Conservation (phyloP, 2,113 vertebrate genomes). For the Mustelus asterias region DNA sequence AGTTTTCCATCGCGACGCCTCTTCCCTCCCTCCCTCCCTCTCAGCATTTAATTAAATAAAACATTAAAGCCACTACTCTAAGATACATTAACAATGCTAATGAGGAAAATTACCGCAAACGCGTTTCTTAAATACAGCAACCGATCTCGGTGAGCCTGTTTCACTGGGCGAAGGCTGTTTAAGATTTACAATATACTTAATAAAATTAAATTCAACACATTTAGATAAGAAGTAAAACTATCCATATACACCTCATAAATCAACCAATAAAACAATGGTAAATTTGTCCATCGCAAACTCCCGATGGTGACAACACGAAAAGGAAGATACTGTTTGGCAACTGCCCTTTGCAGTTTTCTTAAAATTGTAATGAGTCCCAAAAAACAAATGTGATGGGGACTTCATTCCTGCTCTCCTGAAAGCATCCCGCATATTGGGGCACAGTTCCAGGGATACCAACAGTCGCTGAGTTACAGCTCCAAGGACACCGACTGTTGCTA, state of each 20-base stretch:
- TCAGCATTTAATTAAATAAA: slow-evolving; percentile 26
- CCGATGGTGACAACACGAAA: neutral
- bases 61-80: neutral
- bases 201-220: slow-evolving; percentile 21
- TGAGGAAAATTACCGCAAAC: neutral
- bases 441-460: neutral
- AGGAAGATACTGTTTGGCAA: neutral
- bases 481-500: neutral
- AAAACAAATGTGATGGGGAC: neutral
- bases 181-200: slow-evolving; percentile 13
- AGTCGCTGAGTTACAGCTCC: neutral
- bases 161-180: neutral
- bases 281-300: neutral
- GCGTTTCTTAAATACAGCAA: slow-evolving; percentile 10
- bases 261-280: neutral
- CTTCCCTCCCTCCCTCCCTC: neutral
- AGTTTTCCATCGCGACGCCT: no score
- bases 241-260: neutral
- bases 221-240: neutral
- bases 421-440: neutral
- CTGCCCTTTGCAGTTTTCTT: neutral
- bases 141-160: neutral
- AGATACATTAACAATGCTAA: neutral
- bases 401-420: neutral
- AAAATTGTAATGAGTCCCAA: neutral